Evolutionary conservation across 1,140 invertebrate genomes (phyloP), one percentile per base, ranked within the genome.

Genomic region (Coenobita brevimanus): DNA sequence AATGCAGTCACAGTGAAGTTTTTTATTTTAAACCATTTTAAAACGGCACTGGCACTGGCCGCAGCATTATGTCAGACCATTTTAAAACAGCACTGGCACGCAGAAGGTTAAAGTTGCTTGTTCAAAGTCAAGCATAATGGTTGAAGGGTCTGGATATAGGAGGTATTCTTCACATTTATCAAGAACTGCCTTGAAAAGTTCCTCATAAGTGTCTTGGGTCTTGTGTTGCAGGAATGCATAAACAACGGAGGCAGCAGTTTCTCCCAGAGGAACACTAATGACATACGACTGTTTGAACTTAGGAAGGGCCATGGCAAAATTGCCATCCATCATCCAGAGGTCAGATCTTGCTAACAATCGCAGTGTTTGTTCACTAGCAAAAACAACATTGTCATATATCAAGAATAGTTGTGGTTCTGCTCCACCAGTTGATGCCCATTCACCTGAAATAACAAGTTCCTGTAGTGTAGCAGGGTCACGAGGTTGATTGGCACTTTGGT

Each of bases 131-230:
- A 13, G 71, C 71, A 75, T 75, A 75, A 75, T 36, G 71, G 71
- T 75, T 75, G n/a, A 75, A 75, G 30, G 71, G 8, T 75, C 71
- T 75, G 71, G 71, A 13, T 75, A 33, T 4, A 75, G 30, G 71
- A 13, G 71, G 71, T 75, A 75, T 75, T 75, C 71, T 4, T 21
- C 71, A 75, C 38, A 75, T n/a, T n/a, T n/a, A n/a, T n/a, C n/a
- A n/a, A n/a, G n/a, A n/a, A n/a, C n/a, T n/a, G n/a, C n/a, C n/a
- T 75, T 75, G 30, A 75, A 75, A 75, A 75, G 71, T 33, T 75
- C 71, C 8, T 75, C 71, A 75, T 6, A 75, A 75, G 71, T 75
- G 71, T 43, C 71, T 75, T 75, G 71, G 71, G 71, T 75, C 71
- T 75, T 6, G 71, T 75, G 38, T 33, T 75, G 27, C 71, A 75